Base-by-base conservation (phyloP, 1,140 invertebrate genomes). In the Helicoverpa zea region DNA sequence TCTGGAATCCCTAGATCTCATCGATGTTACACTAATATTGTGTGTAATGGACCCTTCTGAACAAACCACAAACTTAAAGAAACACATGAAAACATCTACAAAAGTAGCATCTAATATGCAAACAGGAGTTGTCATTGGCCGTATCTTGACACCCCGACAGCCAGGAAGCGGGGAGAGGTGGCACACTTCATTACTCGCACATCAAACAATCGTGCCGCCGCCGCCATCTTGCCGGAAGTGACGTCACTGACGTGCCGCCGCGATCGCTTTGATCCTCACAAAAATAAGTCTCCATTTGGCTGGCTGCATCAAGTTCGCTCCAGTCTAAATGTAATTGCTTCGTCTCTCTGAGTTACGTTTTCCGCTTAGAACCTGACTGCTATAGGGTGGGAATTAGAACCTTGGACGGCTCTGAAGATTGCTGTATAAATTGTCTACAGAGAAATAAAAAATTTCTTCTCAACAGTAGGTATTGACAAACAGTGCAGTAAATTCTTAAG, bases 191-290 rank as follows among this genome's bases (percentile, higher is more conserved):
- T 94, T 93, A 93, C 91, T 91, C 89, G 89, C 90, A 90, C 90
- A 93, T 94, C 93, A 94, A 94, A 94, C 93, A 93, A 94, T 93
- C 92, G 89, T 86, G 75, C 86, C 85, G 86, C 84, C 85, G 91
- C 88, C 92, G 91, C 91, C 92, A 94, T 94, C 92, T 94, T 93
- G 89, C 88, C 90, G 93, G 93, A 94, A 92, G 90, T 93, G 89
- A 92, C 92, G 89, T 94, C 91, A 93, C 85, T 88, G 87, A 89
- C 89, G 87, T 89, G 84, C 83, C 81, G 81, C 77, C 81, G 83
- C 87, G 84, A 90, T 92, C 89, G 87, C 91, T 93, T 94, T 93
- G 93, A 94, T 94, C 92, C 88, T 86, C 86, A 86, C 88, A 94
- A 93, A 92, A 94, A 93, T 91, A 90, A 86, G 63, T 79, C 76